Conservation (phyloP, 2,888 invertebrate species). For the Globia sparganii region DNA sequence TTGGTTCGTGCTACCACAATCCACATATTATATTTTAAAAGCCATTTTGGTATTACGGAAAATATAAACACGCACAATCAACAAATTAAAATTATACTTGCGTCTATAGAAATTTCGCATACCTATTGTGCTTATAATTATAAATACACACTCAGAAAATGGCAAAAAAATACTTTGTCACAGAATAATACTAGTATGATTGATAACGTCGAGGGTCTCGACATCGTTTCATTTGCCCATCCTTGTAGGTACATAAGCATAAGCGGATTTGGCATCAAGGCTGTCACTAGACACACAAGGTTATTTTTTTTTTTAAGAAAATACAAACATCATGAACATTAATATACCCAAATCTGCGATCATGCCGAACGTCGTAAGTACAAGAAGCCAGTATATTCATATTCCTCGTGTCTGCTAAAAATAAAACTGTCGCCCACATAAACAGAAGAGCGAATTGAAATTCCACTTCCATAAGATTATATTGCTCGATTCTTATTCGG, state of each 20-base stretch:
- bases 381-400: constrained; percentile 37
- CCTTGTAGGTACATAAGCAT: constrained; percentile 47
- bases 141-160: constrained; percentile 31
- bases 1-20: constrained; percentile 24
- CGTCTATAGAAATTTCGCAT: neutral
- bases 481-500: constrained; percentile 58
- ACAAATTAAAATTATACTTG: constrained; percentile 16
- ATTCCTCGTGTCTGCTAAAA: constrained; percentile 45
- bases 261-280: constrained; percentile 57
- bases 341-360: constrained; percentile 40
- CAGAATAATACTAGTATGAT: constrained; percentile 55
- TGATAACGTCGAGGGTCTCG: constrained; percentile 55
- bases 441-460: constrained; percentile 58
- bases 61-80: neutral
- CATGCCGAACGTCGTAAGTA: constrained; percentile 25
- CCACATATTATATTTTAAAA: constrained; percentile 29
- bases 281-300: constrained; percentile 46
- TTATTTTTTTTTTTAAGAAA: too few relatives aligned
- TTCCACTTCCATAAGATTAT: constrained; percentile 60
- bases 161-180: constrained; percentile 50
- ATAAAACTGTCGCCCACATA: constrained; percentile 53
- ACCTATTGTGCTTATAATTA: constrained; percentile 14
- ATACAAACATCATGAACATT: constrained; percentile 32
- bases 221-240: constrained; percentile 54
- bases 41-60: neutral